These are phyloP conservation scores for Psittacula echo DNA, from an alignment of 2,797 vertebrate species.

Conservation along the genomic window DNA sequence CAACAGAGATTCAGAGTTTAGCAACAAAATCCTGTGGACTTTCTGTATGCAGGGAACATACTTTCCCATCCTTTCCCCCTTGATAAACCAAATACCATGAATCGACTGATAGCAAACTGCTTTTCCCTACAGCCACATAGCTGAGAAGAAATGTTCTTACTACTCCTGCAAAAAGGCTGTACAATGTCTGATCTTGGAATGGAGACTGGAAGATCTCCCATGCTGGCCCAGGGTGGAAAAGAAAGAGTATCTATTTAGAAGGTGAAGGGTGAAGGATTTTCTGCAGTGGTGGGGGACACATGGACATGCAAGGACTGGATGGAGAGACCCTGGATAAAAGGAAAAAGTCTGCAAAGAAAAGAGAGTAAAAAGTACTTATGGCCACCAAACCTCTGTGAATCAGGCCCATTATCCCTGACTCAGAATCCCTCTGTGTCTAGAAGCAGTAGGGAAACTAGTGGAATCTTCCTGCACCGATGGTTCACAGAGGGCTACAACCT, in stretches of 20 bases:
- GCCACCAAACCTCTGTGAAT: not conserved
- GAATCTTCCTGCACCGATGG: not conserved
- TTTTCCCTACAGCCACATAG: not conserved
- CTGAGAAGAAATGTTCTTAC: not conserved
- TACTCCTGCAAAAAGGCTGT: not conserved
- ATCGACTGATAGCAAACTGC: not conserved
- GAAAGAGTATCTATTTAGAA: not conserved
- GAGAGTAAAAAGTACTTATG: not conserved
- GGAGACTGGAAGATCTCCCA: not conserved
- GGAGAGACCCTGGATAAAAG: not conserved
- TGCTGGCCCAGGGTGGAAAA: not conserved
- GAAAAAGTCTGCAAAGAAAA: not conserved
- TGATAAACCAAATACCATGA: not conserved
- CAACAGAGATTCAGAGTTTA: not conserved
- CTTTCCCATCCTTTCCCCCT: not conserved
- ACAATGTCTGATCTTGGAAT: not conserved
- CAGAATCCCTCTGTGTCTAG: not conserved
- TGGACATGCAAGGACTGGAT: not conserved
- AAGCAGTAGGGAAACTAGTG: not conserved
- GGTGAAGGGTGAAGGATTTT: not conserved
- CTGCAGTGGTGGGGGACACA: rapidly evolving
- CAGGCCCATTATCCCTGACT: not conserved
- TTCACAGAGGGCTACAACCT: not conserved
- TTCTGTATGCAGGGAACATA: not conserved
- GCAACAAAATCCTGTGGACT: not conserved